Percentiles rank a stretch among this genome's conserved stretches.
Evolutionary conservation across 2,888 invertebrate genomes (phyloP).

Genomic region (Thymelicus sylvestris): DNA sequence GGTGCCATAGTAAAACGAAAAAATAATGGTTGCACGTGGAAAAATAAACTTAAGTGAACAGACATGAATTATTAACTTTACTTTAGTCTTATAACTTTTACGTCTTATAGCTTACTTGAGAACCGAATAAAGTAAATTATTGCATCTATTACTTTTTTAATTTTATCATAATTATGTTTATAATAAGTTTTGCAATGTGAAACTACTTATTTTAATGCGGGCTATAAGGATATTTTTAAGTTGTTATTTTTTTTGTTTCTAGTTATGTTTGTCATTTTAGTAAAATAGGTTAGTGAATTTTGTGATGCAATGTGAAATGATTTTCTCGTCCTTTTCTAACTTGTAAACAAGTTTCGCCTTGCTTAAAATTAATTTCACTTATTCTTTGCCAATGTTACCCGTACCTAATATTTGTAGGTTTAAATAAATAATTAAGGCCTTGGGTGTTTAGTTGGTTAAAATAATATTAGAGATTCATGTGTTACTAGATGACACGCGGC

Average conservation of each 20-base stretch:
- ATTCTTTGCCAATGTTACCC: constrained; percentile 37
- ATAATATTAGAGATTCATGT: background rate
- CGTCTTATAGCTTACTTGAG: no score
- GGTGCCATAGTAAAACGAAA: constrained; percentile 2
- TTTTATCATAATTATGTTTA: background rate
- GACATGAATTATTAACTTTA: no score
- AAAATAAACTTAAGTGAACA: background rate
- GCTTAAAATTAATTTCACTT: constrained; percentile 21
- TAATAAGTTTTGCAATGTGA: constrained; percentile 18
- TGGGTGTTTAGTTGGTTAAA: constrained; percentile 1
- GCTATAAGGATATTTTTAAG: constrained; percentile 49
- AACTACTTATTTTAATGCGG: constrained; percentile 38
- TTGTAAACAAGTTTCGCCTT: constrained; percentile 29
- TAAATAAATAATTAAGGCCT: constrained; percentile 26
- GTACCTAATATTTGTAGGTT: constrained; percentile 33
- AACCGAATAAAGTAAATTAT: no score
- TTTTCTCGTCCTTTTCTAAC: constrained; percentile 14
- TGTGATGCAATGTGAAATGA: constrained; percentile 48
- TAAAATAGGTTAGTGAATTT: constrained; percentile 47
- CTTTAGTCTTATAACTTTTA: no score
- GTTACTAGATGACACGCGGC: background rate
- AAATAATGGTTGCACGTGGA: background rate
- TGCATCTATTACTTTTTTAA: background rate
- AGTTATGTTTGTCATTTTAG: constrained; percentile 71
- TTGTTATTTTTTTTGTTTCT: constrained; percentile 57